Conservation (phyloP, 2,797 vertebrate genomes). For the Smutsia gigantea region DNA sequence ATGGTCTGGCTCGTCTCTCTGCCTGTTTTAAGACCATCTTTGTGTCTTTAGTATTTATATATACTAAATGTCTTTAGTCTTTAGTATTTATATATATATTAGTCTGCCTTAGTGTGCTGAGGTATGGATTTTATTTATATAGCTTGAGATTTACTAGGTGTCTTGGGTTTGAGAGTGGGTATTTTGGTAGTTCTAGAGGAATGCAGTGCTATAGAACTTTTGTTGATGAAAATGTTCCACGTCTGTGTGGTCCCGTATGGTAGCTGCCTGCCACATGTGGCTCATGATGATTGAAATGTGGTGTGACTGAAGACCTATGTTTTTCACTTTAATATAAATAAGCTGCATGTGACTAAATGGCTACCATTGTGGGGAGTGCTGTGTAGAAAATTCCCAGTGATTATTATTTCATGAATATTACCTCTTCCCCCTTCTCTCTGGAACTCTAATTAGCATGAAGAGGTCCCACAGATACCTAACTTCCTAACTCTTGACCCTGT, state of each 20-base stretch:
- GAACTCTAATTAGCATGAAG: not conserved
- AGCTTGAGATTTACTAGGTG: not conserved
- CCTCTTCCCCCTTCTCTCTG: not conserved
- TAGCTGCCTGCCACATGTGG: not conserved
- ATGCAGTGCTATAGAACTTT: not conserved
- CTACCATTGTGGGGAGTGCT: not conserved
- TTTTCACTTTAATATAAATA: not conserved
- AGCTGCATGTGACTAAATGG: not conserved
- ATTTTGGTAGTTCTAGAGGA: not conserved
- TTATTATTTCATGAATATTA: not conserved
- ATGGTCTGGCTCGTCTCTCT: not conserved
- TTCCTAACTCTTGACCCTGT: not conserved
- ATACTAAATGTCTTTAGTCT: not conserved
- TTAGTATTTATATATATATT: not conserved
- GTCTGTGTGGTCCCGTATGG: accelerated
- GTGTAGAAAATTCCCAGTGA: not conserved
- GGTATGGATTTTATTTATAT: not conserved
- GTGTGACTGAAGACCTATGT: not conserved
- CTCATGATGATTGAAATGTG: not conserved
- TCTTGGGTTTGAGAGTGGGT: not conserved
- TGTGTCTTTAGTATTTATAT: not conserved
- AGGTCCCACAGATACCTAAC: not conserved
- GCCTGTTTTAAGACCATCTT: not conserved
- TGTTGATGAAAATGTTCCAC: not conserved
- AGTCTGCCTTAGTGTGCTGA: not conserved